Conservation (phyloP, 2,888 invertebrate genomes). For the Tupiocoris notatus region DNA sequence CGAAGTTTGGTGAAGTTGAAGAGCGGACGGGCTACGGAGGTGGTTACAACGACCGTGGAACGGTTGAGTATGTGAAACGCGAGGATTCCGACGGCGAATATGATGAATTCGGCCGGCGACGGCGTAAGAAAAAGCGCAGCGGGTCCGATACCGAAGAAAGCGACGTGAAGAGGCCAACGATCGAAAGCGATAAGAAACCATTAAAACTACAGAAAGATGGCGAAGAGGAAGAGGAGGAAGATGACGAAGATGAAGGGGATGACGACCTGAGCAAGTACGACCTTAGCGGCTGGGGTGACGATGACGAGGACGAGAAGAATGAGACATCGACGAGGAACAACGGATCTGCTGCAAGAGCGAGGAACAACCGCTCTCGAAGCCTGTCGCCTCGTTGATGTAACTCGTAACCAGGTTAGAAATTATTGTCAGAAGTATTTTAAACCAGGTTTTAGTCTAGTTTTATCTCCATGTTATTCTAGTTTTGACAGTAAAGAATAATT, state of each 20-base stretch:
- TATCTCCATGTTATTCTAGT: too few relatives aligned
- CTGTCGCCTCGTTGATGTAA: constrained; percentile 4
- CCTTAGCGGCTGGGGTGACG: constrained; percentile 62
- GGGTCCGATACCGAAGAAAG: constrained; percentile 40
- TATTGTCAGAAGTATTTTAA: too few relatives aligned
- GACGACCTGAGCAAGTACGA: constrained; percentile 78
- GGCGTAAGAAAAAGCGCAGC: constrained; percentile 55
- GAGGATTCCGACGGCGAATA: constrained; percentile 90
- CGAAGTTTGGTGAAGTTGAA: constrained; percentile 92
- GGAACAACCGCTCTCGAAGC: constrained; percentile 20
- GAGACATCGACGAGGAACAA: constrained; percentile 44
- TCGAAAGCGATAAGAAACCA: constrained; percentile 38
- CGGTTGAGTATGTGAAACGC: constrained; percentile 91
- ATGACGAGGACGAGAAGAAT: constrained; percentile 46
- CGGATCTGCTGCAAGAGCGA: background rate
- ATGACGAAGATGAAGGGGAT: constrained; percentile 63
- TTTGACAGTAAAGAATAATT: too few relatives aligned
- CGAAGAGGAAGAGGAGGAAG: constrained; percentile 59
- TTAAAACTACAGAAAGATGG: constrained; percentile 54
- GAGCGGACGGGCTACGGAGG: constrained; percentile 78
- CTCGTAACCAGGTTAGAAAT: too few relatives aligned
- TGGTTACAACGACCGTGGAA: constrained; percentile 92
- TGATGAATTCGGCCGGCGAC: constrained; percentile 71
- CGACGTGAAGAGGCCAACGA: background rate
- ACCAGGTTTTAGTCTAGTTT: too few relatives aligned